Percentiles rank a stretch among this genome's conserved stretches.
These are phyloP conservation scores for Hycleus cichorii DNA, from an alignment of 1,140 invertebrate genomes.

Conservation along the genomic window DNA sequence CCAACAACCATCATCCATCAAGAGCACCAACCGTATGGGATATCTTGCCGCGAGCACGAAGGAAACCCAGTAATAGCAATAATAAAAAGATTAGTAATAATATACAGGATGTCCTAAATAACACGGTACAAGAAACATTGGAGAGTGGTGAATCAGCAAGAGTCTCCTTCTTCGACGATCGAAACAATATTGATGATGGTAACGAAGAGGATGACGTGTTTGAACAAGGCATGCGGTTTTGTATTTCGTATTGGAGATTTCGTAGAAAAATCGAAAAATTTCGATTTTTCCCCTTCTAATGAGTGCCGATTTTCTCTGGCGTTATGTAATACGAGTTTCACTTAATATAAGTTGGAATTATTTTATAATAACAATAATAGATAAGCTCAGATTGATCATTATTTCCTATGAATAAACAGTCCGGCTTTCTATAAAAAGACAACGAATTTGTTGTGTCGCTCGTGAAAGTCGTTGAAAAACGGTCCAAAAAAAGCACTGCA, in stretches of 20 bases:
- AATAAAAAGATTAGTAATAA: slow-evolving; percentile 18
- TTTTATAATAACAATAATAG: too few species aligned
- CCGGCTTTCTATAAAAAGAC: slow-evolving; percentile 12
- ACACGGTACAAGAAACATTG: slow-evolving; percentile 38
- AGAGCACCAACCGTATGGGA: slow-evolving; percentile 52
- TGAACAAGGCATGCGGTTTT: background rate
- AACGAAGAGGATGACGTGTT: slow-evolving; percentile 11
- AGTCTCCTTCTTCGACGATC: slow-evolving; percentile 44
- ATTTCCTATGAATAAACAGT: slow-evolving; percentile 9
- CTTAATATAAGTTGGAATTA: too few species aligned
- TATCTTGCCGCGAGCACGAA: slow-evolving; percentile 45
- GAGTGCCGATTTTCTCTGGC: too few species aligned
- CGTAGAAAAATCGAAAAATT: too few species aligned
- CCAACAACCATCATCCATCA: slow-evolving; percentile 42
- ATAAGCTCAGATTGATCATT: slow-evolving; percentile 1
- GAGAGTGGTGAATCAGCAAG: slow-evolving; percentile 60
- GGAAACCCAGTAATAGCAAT: slow-evolving; percentile 1
- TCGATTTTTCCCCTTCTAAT: too few species aligned
- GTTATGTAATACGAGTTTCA: too few species aligned
- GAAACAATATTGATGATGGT: slow-evolving; percentile 34
- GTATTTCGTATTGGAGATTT: too few species aligned
- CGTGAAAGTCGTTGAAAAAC: slow-evolving; percentile 5
- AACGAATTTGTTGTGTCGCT: slow-evolving; percentile 4
- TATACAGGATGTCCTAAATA: slow-evolving; percentile 35
- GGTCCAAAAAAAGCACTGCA: too few species aligned